Conservation (phyloP, 2,888 invertebrate genomes). For the Amphimallon solstitiale region DNA sequence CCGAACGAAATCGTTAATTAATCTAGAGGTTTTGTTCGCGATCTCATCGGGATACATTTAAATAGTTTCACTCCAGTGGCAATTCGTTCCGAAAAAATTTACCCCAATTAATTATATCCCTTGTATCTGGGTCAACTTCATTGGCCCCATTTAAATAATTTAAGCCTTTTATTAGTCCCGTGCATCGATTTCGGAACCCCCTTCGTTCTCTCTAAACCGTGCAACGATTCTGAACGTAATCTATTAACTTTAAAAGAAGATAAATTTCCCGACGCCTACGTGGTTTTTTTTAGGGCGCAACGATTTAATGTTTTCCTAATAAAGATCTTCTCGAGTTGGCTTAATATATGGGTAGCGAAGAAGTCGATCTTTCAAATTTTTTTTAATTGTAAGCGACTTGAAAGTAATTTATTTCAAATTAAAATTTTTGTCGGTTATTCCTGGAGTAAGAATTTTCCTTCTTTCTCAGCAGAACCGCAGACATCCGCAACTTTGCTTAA, state of each 20-base stretch:
- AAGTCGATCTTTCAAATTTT: too few relatives aligned
- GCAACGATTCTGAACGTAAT: slow-evolving; percentile 11
- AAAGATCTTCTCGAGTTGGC: not conserved
- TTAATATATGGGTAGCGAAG: not conserved
- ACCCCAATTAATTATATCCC: slow-evolving; percentile 32
- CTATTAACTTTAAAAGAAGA: slow-evolving; percentile 24
- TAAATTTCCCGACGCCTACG: slow-evolving; percentile 24
- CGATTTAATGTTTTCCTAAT: slow-evolving; percentile 22
- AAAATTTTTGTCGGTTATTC: too few relatives aligned
- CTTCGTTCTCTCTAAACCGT: not conserved
- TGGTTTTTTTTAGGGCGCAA: slow-evolving; percentile 15
- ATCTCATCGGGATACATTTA: slow-evolving; percentile 31
- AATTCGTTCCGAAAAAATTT: slow-evolving; percentile 26
- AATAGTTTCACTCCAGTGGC: slow-evolving; percentile 23
- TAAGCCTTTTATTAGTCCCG: slow-evolving; percentile 31
- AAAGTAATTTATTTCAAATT: too few relatives aligned
- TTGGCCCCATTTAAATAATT: slow-evolving; percentile 33
- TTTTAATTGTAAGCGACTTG: too few relatives aligned
- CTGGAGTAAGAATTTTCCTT: too few relatives aligned
- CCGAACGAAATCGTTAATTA: slow-evolving; percentile 18
- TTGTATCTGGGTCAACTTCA: slow-evolving; percentile 33
- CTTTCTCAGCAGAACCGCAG: not conserved
- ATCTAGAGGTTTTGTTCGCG: slow-evolving; percentile 27
- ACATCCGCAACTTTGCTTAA: too few relatives aligned
- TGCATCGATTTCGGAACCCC: slow-evolving; percentile 18